A percentile compares a stretch with the other conserved stretches of the same genome.
phyloP scores from a whole-genome alignment of 2,113 vertebrate species.

The Campylomormyrus numenius region DNA sequence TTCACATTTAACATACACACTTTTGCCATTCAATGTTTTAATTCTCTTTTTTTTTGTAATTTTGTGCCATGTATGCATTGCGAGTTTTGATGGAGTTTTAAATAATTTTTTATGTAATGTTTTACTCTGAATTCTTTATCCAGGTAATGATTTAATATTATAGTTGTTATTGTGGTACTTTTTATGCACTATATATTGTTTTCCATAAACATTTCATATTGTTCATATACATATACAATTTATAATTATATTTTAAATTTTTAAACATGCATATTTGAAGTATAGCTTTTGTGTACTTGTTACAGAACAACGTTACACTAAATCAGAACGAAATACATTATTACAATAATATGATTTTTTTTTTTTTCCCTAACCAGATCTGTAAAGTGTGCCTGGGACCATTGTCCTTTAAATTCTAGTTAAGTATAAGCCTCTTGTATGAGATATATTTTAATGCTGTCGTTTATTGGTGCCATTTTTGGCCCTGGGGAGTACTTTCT shows the following conservation, averaged over 20 bases:
- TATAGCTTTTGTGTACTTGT: not conserved
- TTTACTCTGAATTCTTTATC: not conserved
- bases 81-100: not conserved
- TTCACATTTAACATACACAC: not conserved
- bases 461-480: conserved; percentile 67
- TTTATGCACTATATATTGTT: not conserved
- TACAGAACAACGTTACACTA: not conserved
- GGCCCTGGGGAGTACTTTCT: conserved; percentile 67
- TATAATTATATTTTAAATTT: not conserved
- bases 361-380: not conserved
- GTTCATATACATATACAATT: not conserved
- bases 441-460: conserved; percentile 63
- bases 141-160: not conserved
- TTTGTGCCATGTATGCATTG: not conserved
- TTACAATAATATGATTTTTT: not conserved
- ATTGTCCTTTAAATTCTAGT: conserved; percentile 31
- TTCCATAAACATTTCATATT: not conserved
- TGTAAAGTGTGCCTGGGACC: conserved; percentile 2
- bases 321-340: not conserved
- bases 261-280: not conserved
- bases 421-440: conserved; percentile 45
- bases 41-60: not conserved
- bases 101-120: not conserved
- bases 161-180: not conserved
- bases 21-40: not conserved